Evolutionary conservation across 2,113 vertebrate species (phyloP), one percentile per base, ranked within the genome.

Genomic region (Rhinolophus sinicus): DNA sequence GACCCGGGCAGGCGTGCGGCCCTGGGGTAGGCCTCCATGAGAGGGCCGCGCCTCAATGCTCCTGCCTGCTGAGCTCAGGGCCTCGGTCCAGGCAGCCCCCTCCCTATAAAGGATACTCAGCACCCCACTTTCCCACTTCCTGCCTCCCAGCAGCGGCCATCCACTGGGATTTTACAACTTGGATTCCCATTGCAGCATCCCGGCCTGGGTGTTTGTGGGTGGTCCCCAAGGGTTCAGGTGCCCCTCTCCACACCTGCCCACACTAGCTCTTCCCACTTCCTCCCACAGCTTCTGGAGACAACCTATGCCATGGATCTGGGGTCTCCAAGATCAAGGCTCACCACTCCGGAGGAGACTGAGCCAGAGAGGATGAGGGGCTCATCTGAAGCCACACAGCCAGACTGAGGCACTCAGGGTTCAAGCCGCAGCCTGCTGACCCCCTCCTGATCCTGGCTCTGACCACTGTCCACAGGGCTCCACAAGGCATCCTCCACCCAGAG

Each of bases 371-470:
- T 33, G 19, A 67, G 14, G 19, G 40, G 19, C 67, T 78, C 62
- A 2, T 54, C 35, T 9, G 62, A 72, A 56, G 19, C 19, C 69
- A 24, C 69, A 47, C 6, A 35, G 50, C 80, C 28, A 40, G 67
- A 33, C 2, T 0, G 8, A 60, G 67, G 50, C 16, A n/a, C 24
- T 28, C 1, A 0, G 33, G 47, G 26, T 16, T 80, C 13, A 0
- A 44, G 44, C 33, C 38, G 6, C 60, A 69, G 47, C 2, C 70
- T 1, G 28, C 72, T 19, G 38, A 47, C 5, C 22, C 18, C 33
- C 16, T 35, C 69, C 26, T 2, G 21, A 35, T 21, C 44, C 75
- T 1, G 3, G 77, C 60, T 69, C 47, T 28, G 38, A 8, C 35
- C 86, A 30, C 1, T 4, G 54, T 30, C 52, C 50, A 44, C 19